A percentile compares a stretch with the other conserved stretches of the same genome.
Evolutionary conservation across 92 coral and sea anemone genomes (phyloP).

Genomic region (Porites divaricata): DNA sequence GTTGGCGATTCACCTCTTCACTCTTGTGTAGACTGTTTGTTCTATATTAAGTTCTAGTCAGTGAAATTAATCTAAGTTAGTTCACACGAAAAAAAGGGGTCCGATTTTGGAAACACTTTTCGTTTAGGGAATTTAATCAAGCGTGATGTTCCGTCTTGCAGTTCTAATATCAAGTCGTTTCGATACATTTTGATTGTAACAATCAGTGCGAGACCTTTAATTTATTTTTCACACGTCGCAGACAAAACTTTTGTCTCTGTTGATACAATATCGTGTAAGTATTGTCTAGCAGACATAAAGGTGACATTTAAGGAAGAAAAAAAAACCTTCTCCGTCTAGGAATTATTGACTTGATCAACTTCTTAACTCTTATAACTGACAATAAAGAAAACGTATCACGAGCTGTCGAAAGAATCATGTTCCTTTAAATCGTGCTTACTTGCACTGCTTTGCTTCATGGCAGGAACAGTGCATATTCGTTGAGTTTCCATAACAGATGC

Average conservation of each 20-base stretch:
- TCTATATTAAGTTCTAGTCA: too few species aligned
- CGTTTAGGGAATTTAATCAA: background rate
- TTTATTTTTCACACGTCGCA: background rate
- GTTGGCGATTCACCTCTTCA: background rate
- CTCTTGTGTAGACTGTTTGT: background rate
- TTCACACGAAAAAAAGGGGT: background rate
- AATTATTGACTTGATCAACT: background rate
- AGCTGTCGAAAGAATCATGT: background rate
- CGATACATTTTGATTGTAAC: constrained; percentile 6
- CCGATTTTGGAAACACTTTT: background rate
- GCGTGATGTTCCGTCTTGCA: background rate
- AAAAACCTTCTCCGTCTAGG: background rate
- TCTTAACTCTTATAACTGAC: background rate
- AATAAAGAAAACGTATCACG: background rate
- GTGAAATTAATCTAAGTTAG: background rate
- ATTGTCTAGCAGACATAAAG: background rate
- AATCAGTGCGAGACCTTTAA: background rate
- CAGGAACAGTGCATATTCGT: too few species aligned
- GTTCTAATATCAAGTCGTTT: background rate
- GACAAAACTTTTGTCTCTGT: background rate
- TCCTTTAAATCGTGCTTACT: background rate
- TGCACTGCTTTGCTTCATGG: background rate
- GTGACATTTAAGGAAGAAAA: background rate
- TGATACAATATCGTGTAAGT: background rate
- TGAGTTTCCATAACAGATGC: too few species aligned